Percentiles rank a stretch among this genome's conserved stretches.
Evolutionary conservation across 92 coral and sea anemone species (phyloP).

Genomic region (Siderastrea radians): DNA sequence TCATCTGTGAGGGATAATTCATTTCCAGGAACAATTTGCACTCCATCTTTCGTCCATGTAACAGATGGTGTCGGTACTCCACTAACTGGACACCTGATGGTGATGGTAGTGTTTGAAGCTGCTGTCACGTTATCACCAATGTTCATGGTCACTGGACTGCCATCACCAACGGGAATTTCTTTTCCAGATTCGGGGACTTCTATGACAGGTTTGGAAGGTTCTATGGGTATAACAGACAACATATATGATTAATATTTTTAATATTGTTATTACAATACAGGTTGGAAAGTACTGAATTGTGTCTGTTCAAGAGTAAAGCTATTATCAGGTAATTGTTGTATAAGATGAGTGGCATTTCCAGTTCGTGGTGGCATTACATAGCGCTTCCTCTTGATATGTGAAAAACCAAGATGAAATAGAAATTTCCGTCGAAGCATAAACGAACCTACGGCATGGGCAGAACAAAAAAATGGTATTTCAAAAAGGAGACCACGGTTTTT

Average conservation of each 20-base stretch:
- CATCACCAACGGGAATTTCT: conserved; percentile 74
- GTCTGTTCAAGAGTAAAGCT: too few relatives aligned
- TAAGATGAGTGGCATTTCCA: too few relatives aligned
- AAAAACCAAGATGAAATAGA: too few relatives aligned
- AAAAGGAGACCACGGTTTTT: too few relatives aligned
- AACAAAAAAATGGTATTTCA: too few relatives aligned
- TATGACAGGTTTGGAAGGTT: conserved; percentile 53
- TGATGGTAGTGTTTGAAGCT: conserved; percentile 69
- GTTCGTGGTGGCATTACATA: too few relatives aligned
- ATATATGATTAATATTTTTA: not conserved
- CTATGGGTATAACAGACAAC: not conserved
- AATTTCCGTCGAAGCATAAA: too few relatives aligned
- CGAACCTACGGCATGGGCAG: too few relatives aligned
- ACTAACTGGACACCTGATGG: conserved; percentile 75
- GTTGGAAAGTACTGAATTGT: too few relatives aligned
- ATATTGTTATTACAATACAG: too few relatives aligned
- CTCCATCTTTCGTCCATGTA: conserved; percentile 77
- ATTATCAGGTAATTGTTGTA: too few relatives aligned
- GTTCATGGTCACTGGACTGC: conserved; percentile 61
- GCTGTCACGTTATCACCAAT: conserved; percentile 77
- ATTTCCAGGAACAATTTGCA: not conserved
- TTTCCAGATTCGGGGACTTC: conserved; percentile 1
- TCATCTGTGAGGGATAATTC: conserved; percentile 6
- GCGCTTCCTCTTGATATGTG: too few relatives aligned
- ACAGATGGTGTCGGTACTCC: conserved; percentile 81